A percentile compares a stretch with the other conserved stretches of the same genome.
Evolutionary conservation across 1,140 invertebrate species (phyloP).

Genomic region (Ostrea edulis): DNA sequence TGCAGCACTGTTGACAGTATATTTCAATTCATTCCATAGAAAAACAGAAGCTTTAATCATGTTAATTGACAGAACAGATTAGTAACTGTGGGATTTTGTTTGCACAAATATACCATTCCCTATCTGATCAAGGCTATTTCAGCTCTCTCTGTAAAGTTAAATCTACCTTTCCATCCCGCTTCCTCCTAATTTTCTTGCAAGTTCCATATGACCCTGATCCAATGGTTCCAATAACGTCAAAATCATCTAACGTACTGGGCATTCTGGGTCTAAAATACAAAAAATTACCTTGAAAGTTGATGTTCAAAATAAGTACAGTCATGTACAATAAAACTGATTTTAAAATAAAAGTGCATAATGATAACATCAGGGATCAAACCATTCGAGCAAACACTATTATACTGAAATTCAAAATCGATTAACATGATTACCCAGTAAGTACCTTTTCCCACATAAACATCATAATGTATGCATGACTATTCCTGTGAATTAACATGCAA

Average conservation of each 20-base stretch:
- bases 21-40: background rate
- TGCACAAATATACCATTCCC: background rate
- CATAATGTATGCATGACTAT: background rate
- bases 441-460: background rate
- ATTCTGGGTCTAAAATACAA: slow-evolving; percentile 67
- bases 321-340: background rate
- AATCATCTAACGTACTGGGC: slow-evolving; percentile 75
- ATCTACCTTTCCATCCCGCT: slow-evolving; percentile 77
- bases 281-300: background rate
- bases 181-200: slow-evolving; percentile 78
- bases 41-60: background rate
- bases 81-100: background rate
- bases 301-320: background rate
- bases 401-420: background rate
- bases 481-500: background rate
- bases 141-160: too few species aligned
- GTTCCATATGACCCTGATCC: slow-evolving; percentile 79
- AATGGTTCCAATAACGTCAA: slow-evolving; percentile 76
- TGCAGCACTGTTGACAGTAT: background rate
- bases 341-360: background rate
- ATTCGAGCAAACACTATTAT: background rate
- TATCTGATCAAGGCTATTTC: background rate
- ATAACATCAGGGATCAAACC: slow-evolving; percentile 28
- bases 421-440: background rate
- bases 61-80: background rate